Conservation (phyloP, 1,140 invertebrate species). For the Drosophila saltans region DNA sequence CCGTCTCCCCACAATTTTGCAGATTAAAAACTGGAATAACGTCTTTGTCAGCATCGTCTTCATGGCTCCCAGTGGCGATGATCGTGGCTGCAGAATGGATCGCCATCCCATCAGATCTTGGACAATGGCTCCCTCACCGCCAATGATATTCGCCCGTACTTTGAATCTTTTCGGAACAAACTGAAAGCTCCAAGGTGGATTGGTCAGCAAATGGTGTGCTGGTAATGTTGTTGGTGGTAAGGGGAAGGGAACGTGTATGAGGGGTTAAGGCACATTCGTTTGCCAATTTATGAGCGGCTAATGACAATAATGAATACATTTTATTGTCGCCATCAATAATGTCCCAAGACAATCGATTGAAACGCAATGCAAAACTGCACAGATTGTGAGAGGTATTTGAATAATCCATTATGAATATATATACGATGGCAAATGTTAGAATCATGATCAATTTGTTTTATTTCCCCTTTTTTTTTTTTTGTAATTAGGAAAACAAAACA, state of each 20-base stretch:
- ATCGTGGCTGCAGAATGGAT: constrained; percentile 33
- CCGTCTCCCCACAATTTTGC: constrained; percentile 15
- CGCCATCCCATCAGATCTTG: constrained; percentile 8
- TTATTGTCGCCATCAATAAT: constrained; percentile 76
- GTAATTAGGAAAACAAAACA: constrained; percentile 34
- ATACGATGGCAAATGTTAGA: constrained; percentile 37
- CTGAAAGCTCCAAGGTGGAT: constrained; percentile 23
- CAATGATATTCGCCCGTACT: constrained; percentile 50
- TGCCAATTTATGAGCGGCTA: constrained; percentile 77
- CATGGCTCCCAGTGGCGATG: background rate
- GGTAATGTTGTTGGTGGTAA: background rate
- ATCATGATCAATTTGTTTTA: constrained; percentile 24
- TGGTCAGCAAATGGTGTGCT: constrained; percentile 13
- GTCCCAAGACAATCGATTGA: constrained; percentile 37
- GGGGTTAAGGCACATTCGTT: constrained; percentile 65
- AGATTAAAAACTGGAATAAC: constrained; percentile 81
- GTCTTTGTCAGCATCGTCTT: constrained; percentile 64
- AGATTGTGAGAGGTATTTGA: constrained; percentile 44
- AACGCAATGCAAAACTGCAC: constrained; percentile 61
- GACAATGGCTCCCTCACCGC: constrained; percentile 23
- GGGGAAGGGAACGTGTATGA: background rate
- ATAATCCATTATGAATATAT: constrained; percentile 26
- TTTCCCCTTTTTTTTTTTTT: background rate
- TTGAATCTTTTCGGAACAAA: constrained; percentile 28
- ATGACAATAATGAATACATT: constrained; percentile 81